A percentile compares a stretch with the other conserved stretches of the same genome.
Conservation (phyloP, 2,888 invertebrate species). For the Iselma pallidipennis region DNA sequence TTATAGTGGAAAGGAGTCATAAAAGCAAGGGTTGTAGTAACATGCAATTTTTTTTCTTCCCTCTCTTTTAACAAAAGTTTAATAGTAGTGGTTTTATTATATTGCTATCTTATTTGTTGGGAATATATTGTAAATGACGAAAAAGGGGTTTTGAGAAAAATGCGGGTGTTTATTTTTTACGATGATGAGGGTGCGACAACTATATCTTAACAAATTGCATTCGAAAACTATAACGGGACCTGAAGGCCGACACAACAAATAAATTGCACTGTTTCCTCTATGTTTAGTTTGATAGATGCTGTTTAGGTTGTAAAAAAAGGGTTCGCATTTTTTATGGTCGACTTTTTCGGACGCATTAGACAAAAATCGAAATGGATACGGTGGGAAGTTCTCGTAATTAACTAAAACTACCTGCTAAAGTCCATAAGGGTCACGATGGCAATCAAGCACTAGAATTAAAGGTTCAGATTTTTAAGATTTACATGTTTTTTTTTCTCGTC, state of each 20-base stretch:
- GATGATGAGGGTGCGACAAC: conserved; percentile 1
- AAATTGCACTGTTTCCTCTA: not conserved
- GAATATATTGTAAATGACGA: too few relatives aligned
- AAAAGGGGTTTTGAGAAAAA: not conserved
- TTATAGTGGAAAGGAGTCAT: not conserved
- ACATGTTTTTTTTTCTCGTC: not conserved
- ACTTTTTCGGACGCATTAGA: not conserved
- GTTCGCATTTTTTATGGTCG: not conserved
- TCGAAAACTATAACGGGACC: not conserved
- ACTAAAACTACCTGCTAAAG: not conserved
- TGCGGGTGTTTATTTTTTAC: not conserved
- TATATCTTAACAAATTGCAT: not conserved
- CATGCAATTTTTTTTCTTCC: not conserved
- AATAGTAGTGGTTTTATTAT: not conserved
- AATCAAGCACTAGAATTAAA: not conserved
- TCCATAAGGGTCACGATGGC: not conserved
- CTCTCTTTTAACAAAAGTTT: not conserved
- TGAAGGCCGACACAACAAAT: conserved; percentile 3
- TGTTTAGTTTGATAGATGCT: too few relatives aligned
- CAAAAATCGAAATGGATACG: not conserved
- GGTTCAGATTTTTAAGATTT: not conserved
- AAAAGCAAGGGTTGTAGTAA: not conserved
- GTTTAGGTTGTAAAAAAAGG: conserved; percentile 1
- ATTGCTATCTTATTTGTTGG: not conserved
- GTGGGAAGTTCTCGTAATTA: conserved; percentile 1